Evolutionary conservation across 2,113 vertebrate species (phyloP).

Genomic region (Austrofundulus limnaeus): DNA sequence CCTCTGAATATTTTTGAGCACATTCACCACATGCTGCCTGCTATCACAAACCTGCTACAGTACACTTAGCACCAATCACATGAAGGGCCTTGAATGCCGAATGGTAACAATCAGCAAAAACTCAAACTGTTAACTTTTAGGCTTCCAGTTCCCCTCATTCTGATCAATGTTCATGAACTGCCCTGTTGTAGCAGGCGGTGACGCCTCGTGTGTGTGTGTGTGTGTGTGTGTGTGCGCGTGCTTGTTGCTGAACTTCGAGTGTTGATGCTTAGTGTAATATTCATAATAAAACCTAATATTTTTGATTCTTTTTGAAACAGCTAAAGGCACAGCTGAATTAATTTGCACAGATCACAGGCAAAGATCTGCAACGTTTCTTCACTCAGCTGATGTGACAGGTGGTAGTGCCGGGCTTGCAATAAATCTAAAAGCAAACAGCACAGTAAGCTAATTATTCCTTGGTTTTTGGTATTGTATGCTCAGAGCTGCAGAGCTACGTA

Average conservation of each 20-base stretch:
- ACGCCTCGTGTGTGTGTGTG: background rate
- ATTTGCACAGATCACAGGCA: slow-evolving; percentile 37
- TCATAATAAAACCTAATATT: background rate
- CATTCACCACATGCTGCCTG: slow-evolving; percentile 50
- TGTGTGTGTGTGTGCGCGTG: background rate
- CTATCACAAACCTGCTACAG: slow-evolving; percentile 38
- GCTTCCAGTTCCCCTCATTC: slow-evolving; percentile 20
- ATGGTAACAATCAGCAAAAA: slow-evolving; percentile 65
- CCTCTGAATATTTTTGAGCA: slow-evolving; percentile 68
- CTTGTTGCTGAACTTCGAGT: background rate
- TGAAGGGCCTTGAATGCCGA: slow-evolving; percentile 53
- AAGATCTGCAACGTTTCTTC: slow-evolving; percentile 44
- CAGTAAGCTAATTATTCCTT: slow-evolving; percentile 69
- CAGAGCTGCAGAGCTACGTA: slow-evolving; percentile 50
- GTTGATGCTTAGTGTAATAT: background rate
- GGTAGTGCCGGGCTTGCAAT: slow-evolving; percentile 53
- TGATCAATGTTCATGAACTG: slow-evolving; percentile 26
- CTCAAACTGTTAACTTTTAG: slow-evolving; percentile 16
- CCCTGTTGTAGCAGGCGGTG: background rate
- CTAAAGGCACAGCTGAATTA: slow-evolving; percentile 8
- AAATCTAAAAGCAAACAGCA: slow-evolving; percentile 70
- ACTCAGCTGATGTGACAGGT: slow-evolving; percentile 58
- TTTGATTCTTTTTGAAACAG: background rate
- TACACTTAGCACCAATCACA: slow-evolving; percentile 71
- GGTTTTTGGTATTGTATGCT: slow-evolving; percentile 61